These are phyloP conservation scores for Selene dorsalis DNA, from an alignment of 2,797 vertebrate species.

Conservation along the genomic window DNA sequence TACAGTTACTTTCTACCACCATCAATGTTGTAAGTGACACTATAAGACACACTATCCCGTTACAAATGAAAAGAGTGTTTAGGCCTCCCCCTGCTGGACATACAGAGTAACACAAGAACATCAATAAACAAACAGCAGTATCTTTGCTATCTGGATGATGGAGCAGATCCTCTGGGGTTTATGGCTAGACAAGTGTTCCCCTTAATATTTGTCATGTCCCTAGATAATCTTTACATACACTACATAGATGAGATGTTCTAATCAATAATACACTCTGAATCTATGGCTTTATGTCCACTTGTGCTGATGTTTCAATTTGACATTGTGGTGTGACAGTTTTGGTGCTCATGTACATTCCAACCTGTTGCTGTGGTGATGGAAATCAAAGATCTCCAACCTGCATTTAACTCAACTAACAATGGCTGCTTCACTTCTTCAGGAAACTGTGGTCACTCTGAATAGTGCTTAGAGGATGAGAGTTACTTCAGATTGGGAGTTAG, in stretches of 20 bases:
- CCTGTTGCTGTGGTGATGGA: no score
- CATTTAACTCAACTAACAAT: no score
- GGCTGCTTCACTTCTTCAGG: no score
- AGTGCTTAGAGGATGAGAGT: no score
- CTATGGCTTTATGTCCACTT: no score
- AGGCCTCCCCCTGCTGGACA: slow-evolving; percentile 32
- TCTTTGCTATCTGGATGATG: not conserved
- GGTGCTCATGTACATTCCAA: no score
- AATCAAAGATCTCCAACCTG: no score
- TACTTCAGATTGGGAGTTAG: no score
- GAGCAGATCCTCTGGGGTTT: not conserved
- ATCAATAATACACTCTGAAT: no score
- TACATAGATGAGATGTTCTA: not conserved
- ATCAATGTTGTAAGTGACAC: not conserved
- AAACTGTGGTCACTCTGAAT: no score
- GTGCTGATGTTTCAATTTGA: not conserved
- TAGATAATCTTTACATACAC: not conserved
- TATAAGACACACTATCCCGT: not conserved
- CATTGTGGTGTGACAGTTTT: no score
- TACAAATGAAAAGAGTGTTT: not conserved
- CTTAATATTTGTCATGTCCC: not conserved
- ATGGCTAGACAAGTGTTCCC: not conserved
- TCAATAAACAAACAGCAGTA: not conserved
- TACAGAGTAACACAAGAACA: not conserved
- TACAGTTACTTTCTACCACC: not conserved